Conservation (phyloP, 2,113 vertebrate genomes). For the Campylomormyrus tamandua region DNA sequence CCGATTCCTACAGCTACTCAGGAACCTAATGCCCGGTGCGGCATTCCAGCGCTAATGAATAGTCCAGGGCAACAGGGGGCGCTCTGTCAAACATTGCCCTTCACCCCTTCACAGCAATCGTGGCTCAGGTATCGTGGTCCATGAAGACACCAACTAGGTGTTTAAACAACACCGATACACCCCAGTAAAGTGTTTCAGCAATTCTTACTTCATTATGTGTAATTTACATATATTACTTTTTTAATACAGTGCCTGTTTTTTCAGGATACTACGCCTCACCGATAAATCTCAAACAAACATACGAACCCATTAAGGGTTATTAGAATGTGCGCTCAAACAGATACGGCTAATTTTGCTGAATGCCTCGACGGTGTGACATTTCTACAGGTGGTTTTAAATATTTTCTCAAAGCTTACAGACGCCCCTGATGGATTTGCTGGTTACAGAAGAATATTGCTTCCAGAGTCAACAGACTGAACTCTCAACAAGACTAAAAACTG, state of each 20-base stretch:
- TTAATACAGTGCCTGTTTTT: neutral
- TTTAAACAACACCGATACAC: neutral
- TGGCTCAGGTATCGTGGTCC: neutral
- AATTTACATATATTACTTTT: slow-evolving; percentile 8
- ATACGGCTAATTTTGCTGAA: neutral
- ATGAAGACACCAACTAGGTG: neutral
- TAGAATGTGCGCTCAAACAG: neutral
- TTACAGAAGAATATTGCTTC: neutral
- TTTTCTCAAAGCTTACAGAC: neutral
- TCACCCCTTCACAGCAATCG: neutral
- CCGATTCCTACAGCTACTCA: neutral
- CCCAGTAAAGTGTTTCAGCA: neutral
- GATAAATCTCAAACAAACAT: slow-evolving; percentile 6
- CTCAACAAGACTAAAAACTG: neutral
- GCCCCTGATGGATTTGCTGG: neutral
- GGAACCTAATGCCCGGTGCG: neutral
- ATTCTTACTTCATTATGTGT: neutral
- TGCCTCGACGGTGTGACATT: neutral
- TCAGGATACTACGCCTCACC: neutral
- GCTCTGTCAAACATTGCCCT: neutral
- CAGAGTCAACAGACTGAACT: neutral
- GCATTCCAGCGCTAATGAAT: neutral
- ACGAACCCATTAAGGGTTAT: neutral
- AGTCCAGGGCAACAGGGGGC: neutral
- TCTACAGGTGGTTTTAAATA: neutral